Evolutionary conservation across 2,797 vertebrate species (phyloP), one percentile per base, ranked within the genome.

Genomic region (Chiroxiphia lanceolata): DNA sequence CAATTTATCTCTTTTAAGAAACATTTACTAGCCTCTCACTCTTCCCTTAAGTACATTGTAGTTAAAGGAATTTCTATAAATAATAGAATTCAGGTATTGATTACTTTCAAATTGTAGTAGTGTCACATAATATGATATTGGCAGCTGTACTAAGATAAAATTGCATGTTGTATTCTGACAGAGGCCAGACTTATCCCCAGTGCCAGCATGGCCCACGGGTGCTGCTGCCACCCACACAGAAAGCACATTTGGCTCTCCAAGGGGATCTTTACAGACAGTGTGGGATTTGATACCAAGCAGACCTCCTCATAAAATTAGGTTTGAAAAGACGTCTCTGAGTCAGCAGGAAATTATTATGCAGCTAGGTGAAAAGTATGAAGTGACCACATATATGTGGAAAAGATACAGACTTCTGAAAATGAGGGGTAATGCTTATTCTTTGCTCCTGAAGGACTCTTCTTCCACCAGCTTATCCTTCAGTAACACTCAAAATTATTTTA

Each of bases 51-150:
- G 51, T 47, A 84, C 34, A 13, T 2, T 79, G 70, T 84, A 79
- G 38, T 79, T 93, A 82, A 95, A 94, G 36, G 36, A 67, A 56
- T 87, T 93, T 82, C 56, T 84, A n/a, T 60, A 88, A 86, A 79
- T 54, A 89, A 86, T 34, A 27, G 82, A 78, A 91, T 86, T 10
- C 18, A 67, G 23, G 21, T 88, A 94, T 91, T 93, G 83, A 91
- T 93, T 84, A 31, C 22, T 93, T 93, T 69, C 25, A 84, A 83
- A 63, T 79, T 82, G 63, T 36, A 72, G 51, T 36, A 54, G 36
- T 48, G 53, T 85, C 79, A 48, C 59, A 68, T 76, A 84, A 82
- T n/a, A 53, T 1, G 3, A 33, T 63, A 80, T 74, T 82, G 83
- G 33, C 80, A 80, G 77, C 31, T 84, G 21, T 68, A 34, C 33